Conservation (phyloP, 2,113 vertebrate genomes). For the Conger conger region DNA sequence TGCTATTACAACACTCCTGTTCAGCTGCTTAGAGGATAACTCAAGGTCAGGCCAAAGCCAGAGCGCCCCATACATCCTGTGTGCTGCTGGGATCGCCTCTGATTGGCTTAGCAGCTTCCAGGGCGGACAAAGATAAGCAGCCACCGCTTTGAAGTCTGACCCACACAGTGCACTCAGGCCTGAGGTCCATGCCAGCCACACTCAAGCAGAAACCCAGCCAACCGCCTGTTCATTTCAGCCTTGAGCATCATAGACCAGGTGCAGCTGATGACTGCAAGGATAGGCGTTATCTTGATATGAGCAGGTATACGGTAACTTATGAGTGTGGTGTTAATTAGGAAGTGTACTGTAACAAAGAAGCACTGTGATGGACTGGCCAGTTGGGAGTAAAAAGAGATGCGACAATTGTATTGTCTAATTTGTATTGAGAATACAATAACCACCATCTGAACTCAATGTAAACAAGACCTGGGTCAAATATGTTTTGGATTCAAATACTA, state of each 20-base stretch:
- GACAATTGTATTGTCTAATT: no score
- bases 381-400: no score
- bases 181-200: background rate
- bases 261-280: background rate
- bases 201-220: background rate
- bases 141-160: background rate
- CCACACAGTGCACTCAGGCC: background rate
- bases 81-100: background rate
- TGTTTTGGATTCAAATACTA: no score
- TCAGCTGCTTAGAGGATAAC: background rate
- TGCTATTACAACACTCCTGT: background rate
- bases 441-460: no score
- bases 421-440: no score
- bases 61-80: background rate
- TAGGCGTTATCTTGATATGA: no score
- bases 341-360: no score
- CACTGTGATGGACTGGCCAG: no score
- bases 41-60: background rate
- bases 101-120: background rate
- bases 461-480: no score
- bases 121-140: background rate
- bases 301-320: no score
- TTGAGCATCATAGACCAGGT: background rate
- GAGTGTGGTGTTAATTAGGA: no score
- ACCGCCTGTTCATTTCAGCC: background rate